Conservation (phyloP, 2,888 invertebrate genomes). For the Anorthoa munda region DNA sequence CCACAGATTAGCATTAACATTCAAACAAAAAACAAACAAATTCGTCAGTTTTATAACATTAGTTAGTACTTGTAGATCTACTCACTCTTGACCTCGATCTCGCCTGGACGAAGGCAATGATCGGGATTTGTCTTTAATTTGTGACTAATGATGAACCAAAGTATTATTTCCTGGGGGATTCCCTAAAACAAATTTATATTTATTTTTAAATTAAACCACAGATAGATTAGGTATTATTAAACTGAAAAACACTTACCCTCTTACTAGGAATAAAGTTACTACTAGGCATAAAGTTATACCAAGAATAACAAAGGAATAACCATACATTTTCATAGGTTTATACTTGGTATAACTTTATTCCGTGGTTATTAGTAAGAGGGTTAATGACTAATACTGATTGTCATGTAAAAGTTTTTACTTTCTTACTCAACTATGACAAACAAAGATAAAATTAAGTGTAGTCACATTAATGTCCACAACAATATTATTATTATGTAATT, state of each 20-base stretch:
- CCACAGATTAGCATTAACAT: too few species aligned
- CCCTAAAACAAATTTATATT: background rate
- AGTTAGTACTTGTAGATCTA: too few species aligned
- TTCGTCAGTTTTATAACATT: too few species aligned
- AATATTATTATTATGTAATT: background rate
- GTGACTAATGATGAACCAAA: conserved; percentile 7
- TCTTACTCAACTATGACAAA: background rate
- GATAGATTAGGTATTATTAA: background rate
- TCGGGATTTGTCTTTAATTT: background rate
- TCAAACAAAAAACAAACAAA: too few species aligned
- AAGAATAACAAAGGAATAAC: too few species aligned
- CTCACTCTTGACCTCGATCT: background rate
- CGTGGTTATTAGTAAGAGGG: too few species aligned
- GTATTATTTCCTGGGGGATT: background rate
- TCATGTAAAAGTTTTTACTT: conserved; percentile 5
- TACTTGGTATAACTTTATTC: too few species aligned
- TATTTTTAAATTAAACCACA: conserved; percentile 1
- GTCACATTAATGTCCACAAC: too few species aligned
- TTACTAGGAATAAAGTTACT: too few species aligned
- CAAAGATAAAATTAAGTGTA: background rate
- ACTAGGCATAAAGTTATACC: too few species aligned
- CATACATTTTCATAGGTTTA: too few species aligned
- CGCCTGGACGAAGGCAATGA: background rate
- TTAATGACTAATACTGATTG: conserved; percentile 22
- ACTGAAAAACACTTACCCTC: background rate